These are phyloP conservation scores for Eurytoma californica DNA, from an alignment of 2,888 invertebrate genomes.

Conservation along the genomic window DNA sequence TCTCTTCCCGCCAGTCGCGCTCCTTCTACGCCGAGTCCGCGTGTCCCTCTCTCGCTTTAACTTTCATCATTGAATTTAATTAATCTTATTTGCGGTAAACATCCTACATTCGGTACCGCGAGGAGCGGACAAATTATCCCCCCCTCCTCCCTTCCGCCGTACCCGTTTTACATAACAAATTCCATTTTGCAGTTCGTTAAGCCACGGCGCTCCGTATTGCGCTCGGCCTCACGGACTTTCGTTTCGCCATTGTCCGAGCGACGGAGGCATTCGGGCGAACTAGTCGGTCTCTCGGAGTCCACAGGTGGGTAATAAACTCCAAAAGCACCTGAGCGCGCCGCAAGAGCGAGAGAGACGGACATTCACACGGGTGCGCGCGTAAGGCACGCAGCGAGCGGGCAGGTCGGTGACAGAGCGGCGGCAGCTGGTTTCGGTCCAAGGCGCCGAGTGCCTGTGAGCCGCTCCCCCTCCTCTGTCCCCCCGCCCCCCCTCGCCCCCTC, in stretches of 20 bases:
- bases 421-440: conserved; percentile 66
- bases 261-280: no score
- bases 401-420: conserved; percentile 63
- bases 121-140: no score
- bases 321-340: conserved; percentile 14
- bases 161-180: no score
- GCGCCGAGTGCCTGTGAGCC: conserved; percentile 15
- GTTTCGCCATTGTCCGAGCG: no score
- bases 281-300: no score
- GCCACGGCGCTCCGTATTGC: no score
- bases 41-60: background rate
- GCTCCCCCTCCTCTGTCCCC: background rate
- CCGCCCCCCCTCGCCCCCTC: background rate
- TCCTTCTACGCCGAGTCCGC: background rate
- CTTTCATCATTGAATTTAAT: no score
- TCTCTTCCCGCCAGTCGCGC: background rate
- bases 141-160: no score
- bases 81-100: no score
- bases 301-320: background rate
- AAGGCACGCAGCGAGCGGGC: conserved; percentile 31
- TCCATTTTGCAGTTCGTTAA: no score
- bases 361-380: conserved; percentile 26
- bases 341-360: conserved; percentile 24
- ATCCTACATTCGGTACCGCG: no score
- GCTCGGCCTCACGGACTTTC: no score